Base-by-base conservation (phyloP, 1,140 invertebrate genomes). In the Aphelinus atriplicis region DNA sequence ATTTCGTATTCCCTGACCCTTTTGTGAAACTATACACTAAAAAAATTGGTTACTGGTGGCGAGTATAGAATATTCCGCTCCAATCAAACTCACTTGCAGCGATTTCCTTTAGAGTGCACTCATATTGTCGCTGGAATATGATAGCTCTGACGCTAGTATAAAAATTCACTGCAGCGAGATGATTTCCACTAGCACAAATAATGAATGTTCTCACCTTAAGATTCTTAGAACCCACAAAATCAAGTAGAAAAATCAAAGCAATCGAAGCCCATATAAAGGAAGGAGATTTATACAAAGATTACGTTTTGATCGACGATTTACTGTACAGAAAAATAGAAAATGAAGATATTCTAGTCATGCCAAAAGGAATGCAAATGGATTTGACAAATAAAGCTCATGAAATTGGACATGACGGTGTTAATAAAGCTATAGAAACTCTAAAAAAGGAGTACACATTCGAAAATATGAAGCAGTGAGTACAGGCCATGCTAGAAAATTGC, bases 281-380 rank as follows among this genome's bases (percentile, higher is more conserved):
- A n/a, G 57, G 57, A 60, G 57, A 60, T n/a, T n/a, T n/a, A 42
- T 60, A n/a, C 26, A 57, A 72, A 26, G 64, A 68, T 42, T 73
- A 68, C 9, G 7, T 75, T 0, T 55, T 74, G 2, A 10, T 57
- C 60, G 65, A 60, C 4, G 51, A 26, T 45, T 5, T 77, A 2
- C 45, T 77, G 3, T 77, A 63, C 46, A 73, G 67, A 46, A 69
- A 64, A 10, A 1, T 2, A 0, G 72, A 71, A 26, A 72, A 63
- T 3, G 58, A 55, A 10, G 73, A 75, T n/a, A 55, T 75, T 1
- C 26, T 82, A 42, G 80, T 81, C 5, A 67, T 81, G 7, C 81
- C 81, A 7, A 62, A 64, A n/a, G 3, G 6, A 43, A 78, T 81
- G 78, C 74, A 81, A 60, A 2, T 62, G 0, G 78, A 81, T 56